Conservation (phyloP, 2,888 invertebrate species). For the Netelia melanura region DNA sequence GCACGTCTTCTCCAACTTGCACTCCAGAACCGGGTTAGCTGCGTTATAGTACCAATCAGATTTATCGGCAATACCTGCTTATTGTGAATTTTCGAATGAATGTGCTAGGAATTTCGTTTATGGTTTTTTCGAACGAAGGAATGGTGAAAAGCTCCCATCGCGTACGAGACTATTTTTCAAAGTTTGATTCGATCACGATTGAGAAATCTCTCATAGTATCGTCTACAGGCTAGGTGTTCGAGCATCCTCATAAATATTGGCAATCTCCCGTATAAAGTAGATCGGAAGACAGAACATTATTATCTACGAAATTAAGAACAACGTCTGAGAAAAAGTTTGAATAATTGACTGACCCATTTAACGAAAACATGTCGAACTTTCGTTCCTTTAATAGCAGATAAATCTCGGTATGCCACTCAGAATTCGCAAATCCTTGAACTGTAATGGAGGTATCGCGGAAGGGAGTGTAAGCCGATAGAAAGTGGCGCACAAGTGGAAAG, state of each 20-base stretch:
- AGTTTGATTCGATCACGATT: no score
- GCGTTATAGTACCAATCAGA: slow-evolving; percentile 42
- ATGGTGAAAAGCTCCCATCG: neutral
- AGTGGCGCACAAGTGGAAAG: slow-evolving; percentile 1
- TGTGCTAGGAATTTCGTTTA: neutral
- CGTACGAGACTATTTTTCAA: neutral
- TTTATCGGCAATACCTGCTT: slow-evolving; percentile 21
- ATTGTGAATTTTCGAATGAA: slow-evolving; percentile 22
- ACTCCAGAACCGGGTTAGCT: neutral
- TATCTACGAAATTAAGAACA: no score
- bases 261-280: no score
- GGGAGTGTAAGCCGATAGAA: neutral
- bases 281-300: no score
- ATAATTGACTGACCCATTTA: no score
- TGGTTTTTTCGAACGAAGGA: neutral
- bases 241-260: no score
- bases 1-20: neutral
- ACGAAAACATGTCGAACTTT: neutral
- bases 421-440: neutral
- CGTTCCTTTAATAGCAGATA: neutral
- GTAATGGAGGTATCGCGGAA: slow-evolving; percentile 4
- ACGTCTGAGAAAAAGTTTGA: no score
- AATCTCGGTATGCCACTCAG: neutral
- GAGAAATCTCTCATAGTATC: no score
- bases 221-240: no score